A percentile compares a stretch with the other conserved stretches of the same genome.
Evolutionary conservation across 92 coral and sea anemone species (phyloP).

Genomic region (Zoanthus sansibaricus): DNA sequence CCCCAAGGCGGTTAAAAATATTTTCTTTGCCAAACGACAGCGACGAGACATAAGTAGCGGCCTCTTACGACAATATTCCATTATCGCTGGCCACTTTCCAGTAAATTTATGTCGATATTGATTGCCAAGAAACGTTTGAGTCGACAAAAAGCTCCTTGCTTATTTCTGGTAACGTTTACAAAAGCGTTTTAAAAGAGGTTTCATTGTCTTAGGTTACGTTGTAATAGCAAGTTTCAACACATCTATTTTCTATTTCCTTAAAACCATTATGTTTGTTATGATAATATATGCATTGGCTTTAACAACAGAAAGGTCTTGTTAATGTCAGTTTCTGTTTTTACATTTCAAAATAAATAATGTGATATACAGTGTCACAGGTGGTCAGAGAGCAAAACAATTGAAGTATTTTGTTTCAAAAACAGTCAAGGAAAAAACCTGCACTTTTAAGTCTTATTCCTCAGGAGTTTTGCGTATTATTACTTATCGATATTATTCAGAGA

Average conservation of each 20-base stretch:
- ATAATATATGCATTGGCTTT: constrained; percentile 8
- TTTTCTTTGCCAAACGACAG: too few species aligned
- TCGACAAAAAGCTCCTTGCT: too few species aligned
- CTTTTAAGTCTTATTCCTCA: background rate
- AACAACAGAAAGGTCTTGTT: background rate
- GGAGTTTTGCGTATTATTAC: background rate
- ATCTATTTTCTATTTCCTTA: background rate
- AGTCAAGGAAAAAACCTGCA: too few species aligned
- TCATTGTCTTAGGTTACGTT: background rate
- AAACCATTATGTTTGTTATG: background rate
- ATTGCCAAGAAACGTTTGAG: too few species aligned
- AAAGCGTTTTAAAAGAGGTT: background rate
- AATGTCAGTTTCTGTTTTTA: constrained; percentile 1
- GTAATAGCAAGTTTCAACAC: constrained; percentile 6
- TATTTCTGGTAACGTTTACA: background rate
- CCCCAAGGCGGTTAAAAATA: too few species aligned
- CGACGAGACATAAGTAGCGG: too few species aligned
- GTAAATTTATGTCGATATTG: too few species aligned
- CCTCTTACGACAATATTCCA: too few species aligned
- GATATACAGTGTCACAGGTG: background rate
- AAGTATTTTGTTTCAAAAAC: background rate
- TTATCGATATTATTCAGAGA: constrained; percentile 10
- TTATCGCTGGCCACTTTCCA: too few species aligned
- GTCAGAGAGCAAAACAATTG: background rate
- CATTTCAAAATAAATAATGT: background rate